Conservation (phyloP, 2,113 vertebrate genomes). For the Burhinus oedicnemus region DNA sequence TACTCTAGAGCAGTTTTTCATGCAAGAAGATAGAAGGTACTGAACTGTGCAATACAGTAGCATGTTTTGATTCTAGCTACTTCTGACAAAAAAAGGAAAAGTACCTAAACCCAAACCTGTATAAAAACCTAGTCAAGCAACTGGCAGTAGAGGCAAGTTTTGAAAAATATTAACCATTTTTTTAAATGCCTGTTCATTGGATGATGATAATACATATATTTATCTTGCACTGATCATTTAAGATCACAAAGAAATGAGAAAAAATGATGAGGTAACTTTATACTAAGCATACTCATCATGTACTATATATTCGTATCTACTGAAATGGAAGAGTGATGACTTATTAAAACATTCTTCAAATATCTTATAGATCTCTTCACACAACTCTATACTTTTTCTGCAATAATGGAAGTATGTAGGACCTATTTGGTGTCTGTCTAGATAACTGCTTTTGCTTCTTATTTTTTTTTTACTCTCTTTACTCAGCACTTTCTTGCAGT, state of each 20-base stretch:
- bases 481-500: neutral
- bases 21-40: neutral
- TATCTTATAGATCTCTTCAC: neutral
- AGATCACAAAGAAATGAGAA: constrained; percentile 29
- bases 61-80: neutral
- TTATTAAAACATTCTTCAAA: constrained; percentile 7
- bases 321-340: neutral
- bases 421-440: neutral
- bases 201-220: neutral
- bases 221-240: neutral
- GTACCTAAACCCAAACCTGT: neutral
- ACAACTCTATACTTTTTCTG: neutral
- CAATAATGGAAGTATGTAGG: neutral
- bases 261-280: neutral
- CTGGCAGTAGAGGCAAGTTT: neutral
- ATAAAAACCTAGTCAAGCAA: neutral
- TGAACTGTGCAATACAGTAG: neutral
- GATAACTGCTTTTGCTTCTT: neutral
- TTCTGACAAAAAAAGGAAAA: neutral
- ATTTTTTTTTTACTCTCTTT: neutral
- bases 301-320: neutral
- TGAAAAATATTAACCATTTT: neutral
- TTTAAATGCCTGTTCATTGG: neutral
- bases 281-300: neutral
- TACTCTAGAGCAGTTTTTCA: neutral